Conservation (phyloP, 2,888 invertebrate species). For the Ceratothoa steindachneri region DNA sequence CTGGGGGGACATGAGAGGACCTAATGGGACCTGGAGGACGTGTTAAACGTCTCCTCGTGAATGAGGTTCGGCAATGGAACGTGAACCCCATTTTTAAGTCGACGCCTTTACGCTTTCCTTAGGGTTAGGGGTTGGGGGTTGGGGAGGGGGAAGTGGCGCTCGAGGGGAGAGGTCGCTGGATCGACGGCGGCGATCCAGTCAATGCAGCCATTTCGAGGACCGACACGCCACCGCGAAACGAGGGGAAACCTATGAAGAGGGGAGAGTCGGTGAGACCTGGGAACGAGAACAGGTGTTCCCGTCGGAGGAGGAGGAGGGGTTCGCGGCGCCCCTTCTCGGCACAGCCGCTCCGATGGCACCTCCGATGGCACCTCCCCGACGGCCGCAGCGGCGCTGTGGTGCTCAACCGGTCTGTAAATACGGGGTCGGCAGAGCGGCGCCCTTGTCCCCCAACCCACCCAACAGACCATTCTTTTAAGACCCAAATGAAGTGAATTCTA, state of each 20-base stretch:
- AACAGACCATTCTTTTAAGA: too few species aligned
- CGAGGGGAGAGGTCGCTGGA: background rate
- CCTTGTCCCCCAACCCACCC: too few species aligned
- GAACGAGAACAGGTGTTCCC: conserved; percentile 44
- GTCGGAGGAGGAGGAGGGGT: conserved; percentile 33
- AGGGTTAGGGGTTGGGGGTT: background rate
- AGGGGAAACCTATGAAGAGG: conserved; percentile 22
- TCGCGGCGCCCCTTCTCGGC: conserved; percentile 43
- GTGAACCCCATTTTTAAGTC: background rate
- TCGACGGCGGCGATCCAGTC: background rate
- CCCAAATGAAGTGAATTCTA: too few species aligned
- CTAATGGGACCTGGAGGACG: too few species aligned
- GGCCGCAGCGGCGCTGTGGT: background rate
- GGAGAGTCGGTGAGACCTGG: conserved; percentile 37
- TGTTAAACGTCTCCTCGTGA: too few species aligned
- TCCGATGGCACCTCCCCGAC: background rate
- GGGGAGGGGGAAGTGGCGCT: background rate
- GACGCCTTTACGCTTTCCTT: background rate
- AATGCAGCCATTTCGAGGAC: conserved; percentile 8
- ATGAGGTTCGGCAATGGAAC: background rate
- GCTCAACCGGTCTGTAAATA: background rate
- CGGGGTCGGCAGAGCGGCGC: too few species aligned
- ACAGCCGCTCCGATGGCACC: conserved; percentile 27
- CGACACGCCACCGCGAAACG: background rate
- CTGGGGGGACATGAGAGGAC: too few species aligned